phyloP scores from a whole-genome alignment of 2,113 vertebrate genomes.

The Stictonetta naevosa region DNA sequence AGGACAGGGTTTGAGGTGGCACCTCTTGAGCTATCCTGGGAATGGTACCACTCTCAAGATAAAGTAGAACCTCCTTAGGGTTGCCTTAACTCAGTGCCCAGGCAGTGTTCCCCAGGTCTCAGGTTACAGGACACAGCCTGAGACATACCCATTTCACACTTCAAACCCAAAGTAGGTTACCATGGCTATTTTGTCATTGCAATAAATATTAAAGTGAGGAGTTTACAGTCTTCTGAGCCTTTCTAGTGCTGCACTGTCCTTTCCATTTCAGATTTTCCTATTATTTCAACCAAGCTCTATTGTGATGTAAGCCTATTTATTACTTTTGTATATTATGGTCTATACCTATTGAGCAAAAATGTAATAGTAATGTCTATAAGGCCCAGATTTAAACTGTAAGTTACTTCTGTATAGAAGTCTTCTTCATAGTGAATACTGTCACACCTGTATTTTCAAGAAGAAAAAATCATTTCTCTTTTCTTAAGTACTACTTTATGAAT shows the following conservation, averaged over 20 bases:
- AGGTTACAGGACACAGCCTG: neutral
- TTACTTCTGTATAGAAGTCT: neutral
- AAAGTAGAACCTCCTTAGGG: neutral
- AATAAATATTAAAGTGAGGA: neutral
- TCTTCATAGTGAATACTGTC: neutral
- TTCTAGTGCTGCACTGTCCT: neutral
- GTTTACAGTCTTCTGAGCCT: neutral
- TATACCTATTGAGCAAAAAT: neutral
- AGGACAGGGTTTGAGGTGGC: neutral
- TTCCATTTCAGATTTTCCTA: neutral
- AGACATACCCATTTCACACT: neutral
- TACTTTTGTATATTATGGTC: neutral
- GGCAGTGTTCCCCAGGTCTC: rapidly evolving
- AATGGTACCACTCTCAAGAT: neutral
- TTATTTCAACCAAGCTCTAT: neutral
- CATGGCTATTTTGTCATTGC: neutral
- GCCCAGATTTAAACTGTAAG: neutral
- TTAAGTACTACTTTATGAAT: neutral
- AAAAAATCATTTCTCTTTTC: neutral
- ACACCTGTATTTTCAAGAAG: neutral
- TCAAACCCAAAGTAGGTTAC: neutral
- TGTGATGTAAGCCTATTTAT: neutral
- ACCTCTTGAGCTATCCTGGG: neutral
- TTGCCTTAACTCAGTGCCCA: neutral
- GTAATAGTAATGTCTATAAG: neutral